Percentiles rank a stretch among this genome's conserved stretches.
Conservation (phyloP, 2,113 vertebrate genomes). For the Bothrops jararaca region DNA sequence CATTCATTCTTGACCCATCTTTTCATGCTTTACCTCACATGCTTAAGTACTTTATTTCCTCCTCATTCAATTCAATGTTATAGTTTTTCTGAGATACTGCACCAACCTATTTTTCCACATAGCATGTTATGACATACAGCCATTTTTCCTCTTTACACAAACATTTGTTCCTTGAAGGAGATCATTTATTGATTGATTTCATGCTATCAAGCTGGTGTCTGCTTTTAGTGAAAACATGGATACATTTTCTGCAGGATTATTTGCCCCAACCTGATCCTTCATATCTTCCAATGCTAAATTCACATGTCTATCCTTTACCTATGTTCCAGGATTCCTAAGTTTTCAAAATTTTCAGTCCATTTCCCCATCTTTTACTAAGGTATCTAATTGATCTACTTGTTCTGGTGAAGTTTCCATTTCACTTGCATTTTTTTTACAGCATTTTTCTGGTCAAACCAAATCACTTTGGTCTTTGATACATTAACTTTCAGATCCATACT, state of each 20-base stretch:
- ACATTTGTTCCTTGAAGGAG: background rate
- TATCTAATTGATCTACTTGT: background rate
- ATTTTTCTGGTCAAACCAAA: background rate
- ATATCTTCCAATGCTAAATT: background rate
- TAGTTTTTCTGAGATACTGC: background rate
- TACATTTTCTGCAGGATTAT: background rate
- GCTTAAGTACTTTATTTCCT: background rate
- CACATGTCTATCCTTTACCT: background rate
- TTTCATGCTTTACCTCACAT: background rate
- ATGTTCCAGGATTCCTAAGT: background rate
- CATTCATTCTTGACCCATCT: background rate
- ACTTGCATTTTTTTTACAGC: background rate
- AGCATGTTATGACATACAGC: background rate
- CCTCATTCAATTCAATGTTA: background rate
- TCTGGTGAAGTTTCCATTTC: background rate
- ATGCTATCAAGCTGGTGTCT: background rate
- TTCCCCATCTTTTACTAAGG: background rate
- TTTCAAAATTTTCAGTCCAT: background rate
- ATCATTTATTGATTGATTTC: background rate
- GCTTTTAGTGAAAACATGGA: background rate
- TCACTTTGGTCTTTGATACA: background rate
- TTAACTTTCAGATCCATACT: background rate
- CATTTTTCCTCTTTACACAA: background rate
- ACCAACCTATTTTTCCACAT: background rate
- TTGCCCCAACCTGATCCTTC: background rate